Evolutionary conservation across 2,888 invertebrate species (phyloP).

Genomic region (Protonemura montana): DNA sequence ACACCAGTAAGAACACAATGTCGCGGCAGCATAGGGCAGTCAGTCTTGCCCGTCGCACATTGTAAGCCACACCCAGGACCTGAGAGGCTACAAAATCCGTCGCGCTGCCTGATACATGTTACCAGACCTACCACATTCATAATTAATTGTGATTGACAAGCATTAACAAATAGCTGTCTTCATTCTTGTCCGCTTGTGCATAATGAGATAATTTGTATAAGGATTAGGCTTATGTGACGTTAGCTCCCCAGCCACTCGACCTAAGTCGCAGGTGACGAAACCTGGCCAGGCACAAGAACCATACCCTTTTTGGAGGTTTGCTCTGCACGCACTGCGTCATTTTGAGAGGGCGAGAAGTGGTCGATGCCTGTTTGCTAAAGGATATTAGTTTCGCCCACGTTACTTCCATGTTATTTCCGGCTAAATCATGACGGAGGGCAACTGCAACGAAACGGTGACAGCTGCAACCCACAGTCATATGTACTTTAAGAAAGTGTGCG

Average conservation of each 20-base stretch:
- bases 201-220: slow-evolving; percentile 8
- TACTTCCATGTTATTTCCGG: not conserved
- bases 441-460: too few relatives aligned
- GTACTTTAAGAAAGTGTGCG: too few relatives aligned
- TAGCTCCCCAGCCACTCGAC: not conserved
- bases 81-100: slow-evolving; percentile 28
- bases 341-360: not conserved
- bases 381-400: not conserved
- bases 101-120: slow-evolving; percentile 15
- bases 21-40: not conserved
- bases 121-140: slow-evolving; percentile 37
- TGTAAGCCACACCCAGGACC: slow-evolving; percentile 38
- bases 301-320: too few relatives aligned
- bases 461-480: too few relatives aligned
- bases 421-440: too few relatives aligned
- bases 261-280: not conserved
- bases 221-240: not conserved
- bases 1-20: slow-evolving; percentile 31
- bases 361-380: not conserved
- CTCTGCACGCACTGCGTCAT: too few relatives aligned
- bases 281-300: not conserved
- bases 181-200: slow-evolving; percentile 18
- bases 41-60: not conserved
- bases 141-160: slow-evolving; percentile 38
- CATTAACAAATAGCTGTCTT: slow-evolving; percentile 38